phyloP scores from a whole-genome alignment of 2,888 invertebrate species.

The Oscheius sp. region DNA sequence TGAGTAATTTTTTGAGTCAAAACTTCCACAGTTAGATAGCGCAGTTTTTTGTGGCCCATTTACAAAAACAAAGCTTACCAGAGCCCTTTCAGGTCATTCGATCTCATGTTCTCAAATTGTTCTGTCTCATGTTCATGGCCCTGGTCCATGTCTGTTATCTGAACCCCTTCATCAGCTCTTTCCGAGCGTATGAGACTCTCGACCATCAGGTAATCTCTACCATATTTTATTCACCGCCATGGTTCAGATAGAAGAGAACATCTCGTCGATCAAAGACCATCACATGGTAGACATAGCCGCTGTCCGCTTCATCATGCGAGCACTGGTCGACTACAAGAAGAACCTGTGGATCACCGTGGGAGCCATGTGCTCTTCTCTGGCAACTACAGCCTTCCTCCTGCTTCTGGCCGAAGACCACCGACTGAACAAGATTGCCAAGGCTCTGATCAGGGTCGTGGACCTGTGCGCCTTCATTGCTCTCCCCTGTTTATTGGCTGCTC shows the following conservation, averaged over 20 bases:
- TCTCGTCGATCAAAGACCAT: neutral
- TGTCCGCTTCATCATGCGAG: slow-evolving; percentile 35
- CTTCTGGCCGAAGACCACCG: slow-evolving; percentile 47
- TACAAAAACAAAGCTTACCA: neutral
- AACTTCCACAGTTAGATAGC: too few relatives aligned
- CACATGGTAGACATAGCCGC: slow-evolving; percentile 23
- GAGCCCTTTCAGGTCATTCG: slow-evolving; percentile 11
- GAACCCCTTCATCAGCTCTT: slow-evolving; percentile 53
- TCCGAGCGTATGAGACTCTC: slow-evolving; percentile 47
- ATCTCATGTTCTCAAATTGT: slow-evolving; percentile 52
- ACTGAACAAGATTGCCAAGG: slow-evolving; percentile 25
- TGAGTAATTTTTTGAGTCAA: neutral
- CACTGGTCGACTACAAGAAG: slow-evolving; percentile 62
- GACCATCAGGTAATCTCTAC: slow-evolving; percentile 25
- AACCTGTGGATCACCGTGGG: slow-evolving; percentile 72
- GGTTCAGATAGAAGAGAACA: slow-evolving; percentile 24
- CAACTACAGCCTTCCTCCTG: slow-evolving; percentile 66
- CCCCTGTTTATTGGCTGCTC: slow-evolving; percentile 58
- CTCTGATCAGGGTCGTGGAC: slow-evolving; percentile 61
- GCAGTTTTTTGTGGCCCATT: neutral
- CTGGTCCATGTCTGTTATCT: slow-evolving; percentile 66
- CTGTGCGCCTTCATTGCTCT: slow-evolving; percentile 62
- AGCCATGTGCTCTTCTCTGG: slow-evolving; percentile 69
- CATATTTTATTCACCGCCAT: neutral
- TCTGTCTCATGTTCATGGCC: slow-evolving; percentile 65